These are phyloP conservation scores for Eretmochelys imbricata DNA, from an alignment of 2,113 vertebrate species.

Conservation along the genomic window DNA sequence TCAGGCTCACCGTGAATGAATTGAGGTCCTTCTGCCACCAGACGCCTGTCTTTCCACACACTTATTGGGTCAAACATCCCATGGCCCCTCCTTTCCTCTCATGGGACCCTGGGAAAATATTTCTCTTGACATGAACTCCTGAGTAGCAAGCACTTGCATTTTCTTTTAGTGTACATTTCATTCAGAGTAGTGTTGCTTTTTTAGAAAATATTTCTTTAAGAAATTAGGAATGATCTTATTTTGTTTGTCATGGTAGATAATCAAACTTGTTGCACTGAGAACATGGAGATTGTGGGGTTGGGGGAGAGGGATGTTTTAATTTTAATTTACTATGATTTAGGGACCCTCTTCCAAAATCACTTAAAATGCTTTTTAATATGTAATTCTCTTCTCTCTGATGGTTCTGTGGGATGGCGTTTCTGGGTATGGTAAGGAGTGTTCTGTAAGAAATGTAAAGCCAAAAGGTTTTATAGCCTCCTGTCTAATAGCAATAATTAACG, in stretches of 20 bases:
- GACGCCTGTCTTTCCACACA: conserved; percentile 31
- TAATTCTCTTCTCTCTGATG: neutral
- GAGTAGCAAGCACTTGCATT: conserved; percentile 70
- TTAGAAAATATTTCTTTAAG: conserved; percentile 69
- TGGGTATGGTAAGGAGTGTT: neutral
- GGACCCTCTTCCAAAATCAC: conserved; percentile 16
- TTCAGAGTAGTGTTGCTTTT: conserved; percentile 13
- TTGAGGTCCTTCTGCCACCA: conserved; percentile 78
- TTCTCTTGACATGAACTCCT: conserved; percentile 72
- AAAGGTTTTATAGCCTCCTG: neutral
- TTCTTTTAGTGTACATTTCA: conserved; percentile 58
- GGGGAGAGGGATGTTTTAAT: neutral
- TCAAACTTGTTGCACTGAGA: conserved; percentile 51
- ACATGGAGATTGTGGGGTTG: neutral
- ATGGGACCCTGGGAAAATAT: conserved; percentile 76
- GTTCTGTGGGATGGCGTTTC: neutral
- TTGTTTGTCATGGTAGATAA: conserved; percentile 14
- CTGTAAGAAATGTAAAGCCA: neutral
- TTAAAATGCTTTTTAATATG: neutral
- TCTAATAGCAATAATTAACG: neutral
- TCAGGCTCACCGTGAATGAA: conserved; percentile 73
- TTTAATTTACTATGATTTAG: neutral
- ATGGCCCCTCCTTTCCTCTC: conserved; percentile 72
- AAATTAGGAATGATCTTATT: conserved; percentile 43
- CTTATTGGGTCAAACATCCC: conserved; percentile 60